These are phyloP conservation scores for Catostomus latipinnis DNA, from an alignment of 2,797 vertebrate species.

Conservation along the genomic window DNA sequence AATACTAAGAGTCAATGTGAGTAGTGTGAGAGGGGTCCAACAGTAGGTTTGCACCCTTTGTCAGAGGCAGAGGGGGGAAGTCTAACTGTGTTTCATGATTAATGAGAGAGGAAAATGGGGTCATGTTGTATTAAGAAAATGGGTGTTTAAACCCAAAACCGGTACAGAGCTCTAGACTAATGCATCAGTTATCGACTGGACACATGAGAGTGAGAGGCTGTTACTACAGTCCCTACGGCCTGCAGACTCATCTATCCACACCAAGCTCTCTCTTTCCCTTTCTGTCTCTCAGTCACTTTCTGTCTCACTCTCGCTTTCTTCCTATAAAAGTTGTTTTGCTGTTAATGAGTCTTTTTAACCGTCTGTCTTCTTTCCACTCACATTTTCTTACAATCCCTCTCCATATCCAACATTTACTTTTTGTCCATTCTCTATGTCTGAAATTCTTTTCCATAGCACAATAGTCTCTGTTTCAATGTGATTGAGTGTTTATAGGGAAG, in stretches of 20 bases:
- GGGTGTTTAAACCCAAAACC: constrained; percentile 86
- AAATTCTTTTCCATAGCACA: constrained; percentile 50
- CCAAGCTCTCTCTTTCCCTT: constrained; percentile 34
- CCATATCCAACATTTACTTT: constrained; percentile 4
- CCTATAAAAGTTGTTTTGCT: background rate
- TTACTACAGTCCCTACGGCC: constrained; percentile 71
- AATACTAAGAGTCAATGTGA: constrained; percentile 7
- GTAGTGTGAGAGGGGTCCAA: constrained; percentile 39
- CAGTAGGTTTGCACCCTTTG: constrained; percentile 44
- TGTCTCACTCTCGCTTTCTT: background rate
- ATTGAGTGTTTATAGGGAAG: constrained; percentile 61
- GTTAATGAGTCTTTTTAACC: constrained; percentile 57
- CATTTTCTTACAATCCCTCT: background rate
- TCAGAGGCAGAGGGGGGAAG: constrained; percentile 51
- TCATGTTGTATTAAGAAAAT: constrained; percentile 87
- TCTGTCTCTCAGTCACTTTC: constrained; percentile 38
- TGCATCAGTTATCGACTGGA: constrained; percentile 87
- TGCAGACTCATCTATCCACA: constrained; percentile 72
- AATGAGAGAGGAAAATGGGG: constrained; percentile 83
- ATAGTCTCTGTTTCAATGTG: constrained; percentile 47
- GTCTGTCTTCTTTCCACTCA: constrained; percentile 44
- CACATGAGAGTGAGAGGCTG: constrained; percentile 78
- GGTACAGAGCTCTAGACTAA: constrained; percentile 77
- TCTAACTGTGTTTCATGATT: constrained; percentile 83
- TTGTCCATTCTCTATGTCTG: constrained; percentile 35